These are phyloP conservation scores for Dinoponera quadriceps DNA, from an alignment of 1,140 invertebrate genomes.

Conservation along the genomic window DNA sequence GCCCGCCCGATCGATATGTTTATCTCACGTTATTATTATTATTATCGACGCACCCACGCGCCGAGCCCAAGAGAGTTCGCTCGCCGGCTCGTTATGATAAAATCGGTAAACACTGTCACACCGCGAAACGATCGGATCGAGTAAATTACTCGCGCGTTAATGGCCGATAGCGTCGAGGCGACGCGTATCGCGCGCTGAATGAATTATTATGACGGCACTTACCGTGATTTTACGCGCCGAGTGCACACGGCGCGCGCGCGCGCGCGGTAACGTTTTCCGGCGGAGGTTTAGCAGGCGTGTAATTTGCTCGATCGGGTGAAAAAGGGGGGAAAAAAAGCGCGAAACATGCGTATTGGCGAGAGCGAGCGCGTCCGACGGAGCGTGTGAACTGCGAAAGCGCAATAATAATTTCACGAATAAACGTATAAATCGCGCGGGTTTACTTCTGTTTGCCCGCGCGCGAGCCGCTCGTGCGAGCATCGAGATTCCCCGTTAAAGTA, in stretches of 20 bases:
- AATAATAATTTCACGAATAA: constrained; percentile 14
- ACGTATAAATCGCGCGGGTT: constrained; percentile 6
- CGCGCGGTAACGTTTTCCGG: background rate
- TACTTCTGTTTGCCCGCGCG: constrained; percentile 6
- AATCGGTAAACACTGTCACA: constrained; percentile 53
- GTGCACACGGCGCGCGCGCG: too few species aligned
- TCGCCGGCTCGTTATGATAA: constrained; percentile 53
- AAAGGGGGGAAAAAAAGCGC: too few species aligned
- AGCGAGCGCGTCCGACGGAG: background rate
- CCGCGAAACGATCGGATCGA: constrained; percentile 62
- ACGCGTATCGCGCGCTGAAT: constrained; percentile 37
- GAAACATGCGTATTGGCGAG: too few species aligned
- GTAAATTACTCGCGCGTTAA: constrained; percentile 66
- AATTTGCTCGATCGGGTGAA: background rate
- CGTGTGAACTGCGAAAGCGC: background rate
- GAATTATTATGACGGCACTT: constrained; percentile 53
- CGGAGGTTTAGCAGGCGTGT: background rate
- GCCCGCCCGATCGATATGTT: constrained; percentile 61
- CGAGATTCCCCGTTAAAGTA: constrained; percentile 7
- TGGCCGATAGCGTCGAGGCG: constrained; percentile 46
- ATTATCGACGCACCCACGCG: too few species aligned
- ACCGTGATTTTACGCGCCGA: constrained; percentile 3
- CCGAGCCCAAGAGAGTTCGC: constrained; percentile 50
- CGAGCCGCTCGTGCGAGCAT: constrained; percentile 20
- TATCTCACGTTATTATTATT: constrained; percentile 67